Conservation (phyloP, 2,113 vertebrate genomes). For the Xenopus tropicalis region UCB_Xtro_10.0 CM004446.2:138831001-138831500, state of each 20-base stretch:
- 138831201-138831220: background rate
- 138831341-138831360: constrained; percentile 37
- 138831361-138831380: background rate
- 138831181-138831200: background rate
- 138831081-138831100: background rate
- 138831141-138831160: background rate
- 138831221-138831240: constrained; percentile 15
- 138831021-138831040: background rate
- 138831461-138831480: too few species aligned
- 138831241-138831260: constrained; percentile 1
- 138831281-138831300: constrained; percentile 18
- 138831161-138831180: background rate
- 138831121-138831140: background rate
- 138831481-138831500: too few species aligned
- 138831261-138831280: constrained; percentile 23
- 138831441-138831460: too few species aligned
- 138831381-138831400: background rate
- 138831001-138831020: constrained; percentile 16
- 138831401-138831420: too few species aligned
- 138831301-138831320: constrained; percentile 28
- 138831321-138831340: constrained; percentile 20
- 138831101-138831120: background rate
- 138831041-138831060: background rate
- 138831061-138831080: too few species aligned
- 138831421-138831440: too few species aligned